Base-by-base conservation (phyloP, 2,888 invertebrate species). In the Sisyra nigra region DNA sequence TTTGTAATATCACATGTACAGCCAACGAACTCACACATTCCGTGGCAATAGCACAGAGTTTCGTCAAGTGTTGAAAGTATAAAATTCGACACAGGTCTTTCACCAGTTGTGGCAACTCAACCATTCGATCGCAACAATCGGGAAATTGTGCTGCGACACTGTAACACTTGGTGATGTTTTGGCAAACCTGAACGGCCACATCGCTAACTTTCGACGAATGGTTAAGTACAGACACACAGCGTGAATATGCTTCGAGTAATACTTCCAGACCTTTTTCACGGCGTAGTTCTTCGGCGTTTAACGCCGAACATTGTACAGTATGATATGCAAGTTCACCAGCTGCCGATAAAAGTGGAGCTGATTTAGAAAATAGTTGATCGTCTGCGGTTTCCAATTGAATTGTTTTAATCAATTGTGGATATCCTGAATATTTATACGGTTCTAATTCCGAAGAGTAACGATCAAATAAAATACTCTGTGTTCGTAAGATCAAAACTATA, bases 401-500 rank as follows among this genome's bases (percentile, higher is more conserved):
- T 2, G 97, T 97, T 62, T 91, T 86, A 41, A 99, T 86, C 15
- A 98, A 70, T 66, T 93, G 93, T 1, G 93, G 92, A 68, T 98
- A 99, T 9, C 98, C 98, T 45, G 98, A 93, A 67, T 99, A 98
- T 62, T 98, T 98, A 67, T 96, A 98, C 0, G 94, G 94, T 43
- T 85, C 76, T 32, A 98, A 67, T 47, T 86, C 91, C 84, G 58
- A 11, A 58, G 58, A 76, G 64, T 93, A 93, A 53, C 94, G 72
- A 57, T 84, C 79, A 62, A 96, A 97, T 10, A 96, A 71, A 56
- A 96, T 96, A 54, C 91, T 93, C 64, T 96, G 96, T 0, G 94
- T 87, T 55, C 82, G 75, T 41, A 97, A 65, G 51, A 97, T 87
- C 43, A 94, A 71, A 34, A 92, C 84, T 51, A 94, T 92, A 57